These are phyloP conservation scores for Lepidurus couesii DNA, from an alignment of 1,140 invertebrate genomes.

Conservation along the genomic window DNA sequence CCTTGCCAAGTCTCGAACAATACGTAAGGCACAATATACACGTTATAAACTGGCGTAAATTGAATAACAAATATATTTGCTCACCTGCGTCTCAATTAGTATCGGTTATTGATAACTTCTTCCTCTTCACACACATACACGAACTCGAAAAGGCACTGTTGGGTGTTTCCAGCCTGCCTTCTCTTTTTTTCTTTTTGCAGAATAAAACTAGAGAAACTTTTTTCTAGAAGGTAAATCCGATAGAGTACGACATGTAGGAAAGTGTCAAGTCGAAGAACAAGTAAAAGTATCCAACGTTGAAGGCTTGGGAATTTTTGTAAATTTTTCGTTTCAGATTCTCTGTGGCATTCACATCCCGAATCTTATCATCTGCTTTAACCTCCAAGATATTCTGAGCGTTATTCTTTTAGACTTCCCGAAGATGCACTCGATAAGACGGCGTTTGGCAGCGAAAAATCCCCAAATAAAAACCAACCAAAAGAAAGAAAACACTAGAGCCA, in stretches of 20 bases:
- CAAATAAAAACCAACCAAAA: too few species aligned
- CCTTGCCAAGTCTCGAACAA: neutral
- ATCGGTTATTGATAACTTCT: conserved; percentile 3
- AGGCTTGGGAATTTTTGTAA: neutral
- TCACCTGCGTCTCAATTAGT: neutral
- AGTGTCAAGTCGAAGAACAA: conserved; percentile 3
- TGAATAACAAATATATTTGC: neutral
- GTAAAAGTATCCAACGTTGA: neutral
- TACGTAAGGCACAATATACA: neutral
- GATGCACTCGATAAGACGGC: too few species aligned
- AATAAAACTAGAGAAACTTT: neutral
- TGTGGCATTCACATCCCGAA: too few species aligned
- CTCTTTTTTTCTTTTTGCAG: neutral
- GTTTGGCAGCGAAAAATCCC: too few species aligned
- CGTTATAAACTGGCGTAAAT: neutral
- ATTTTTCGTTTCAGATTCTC: neutral
- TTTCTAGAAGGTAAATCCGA: neutral
- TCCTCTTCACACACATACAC: neutral
- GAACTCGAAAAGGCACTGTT: neutral
- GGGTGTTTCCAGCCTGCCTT: neutral
- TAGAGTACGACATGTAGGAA: neutral
- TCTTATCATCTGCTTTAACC: too few species aligned
- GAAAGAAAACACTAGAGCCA: too few species aligned
- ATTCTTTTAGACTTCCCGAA: too few species aligned
- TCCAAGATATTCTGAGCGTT: too few species aligned